Evolutionary conservation across 2,888 invertebrate species (phyloP), one percentile per base, ranked within the genome.

Genomic region (Sinelater perroti): DNA sequence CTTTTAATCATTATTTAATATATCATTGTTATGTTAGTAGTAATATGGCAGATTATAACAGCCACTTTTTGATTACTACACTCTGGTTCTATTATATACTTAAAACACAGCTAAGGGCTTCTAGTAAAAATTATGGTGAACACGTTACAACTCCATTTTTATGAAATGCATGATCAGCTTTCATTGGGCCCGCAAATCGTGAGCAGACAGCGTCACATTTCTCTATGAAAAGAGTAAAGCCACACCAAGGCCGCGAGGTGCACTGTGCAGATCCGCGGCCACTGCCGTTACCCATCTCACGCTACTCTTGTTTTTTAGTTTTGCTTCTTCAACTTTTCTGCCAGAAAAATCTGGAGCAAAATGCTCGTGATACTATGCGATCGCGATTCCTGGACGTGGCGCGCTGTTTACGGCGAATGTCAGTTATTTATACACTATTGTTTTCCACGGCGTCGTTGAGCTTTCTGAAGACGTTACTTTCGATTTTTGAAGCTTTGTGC

Each of bases 201-300:
- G n/a, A 17, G 28, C 8, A 17, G 18, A 16, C 30, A 30, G 28
- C 44, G 28, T 44, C 10, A 28, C 14, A 28, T 17, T 44, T n/a
- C 14, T 44, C 28, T 26, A 16, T 42, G 42, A 42, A 8, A 28
- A n/a, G 38, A 18, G 36, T 26, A 31, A 18, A 30, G 40, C 16
- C 42, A 55, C 47, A 20, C 26, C 50, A 56, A 56, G 56, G 56
- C 14, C 46, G 42, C 16, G 10, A 33, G 42, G 17, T 50, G 35
- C 20, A 54, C 35, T 17, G 36, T 33, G 40, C 24, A 54, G 18
- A 47, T 38, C 47, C 47, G 50, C 42, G 56, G 56, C 44, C 56
- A 36, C 28, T 56, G 56, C 50, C 50, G 42, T 49, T 56, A 44
- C 42, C 28, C 56, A 56, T 56, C 55, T 55, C 49, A 44, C 44